Conservation (phyloP, 2,113 vertebrate genomes). For the Indicator indicator region DNA sequence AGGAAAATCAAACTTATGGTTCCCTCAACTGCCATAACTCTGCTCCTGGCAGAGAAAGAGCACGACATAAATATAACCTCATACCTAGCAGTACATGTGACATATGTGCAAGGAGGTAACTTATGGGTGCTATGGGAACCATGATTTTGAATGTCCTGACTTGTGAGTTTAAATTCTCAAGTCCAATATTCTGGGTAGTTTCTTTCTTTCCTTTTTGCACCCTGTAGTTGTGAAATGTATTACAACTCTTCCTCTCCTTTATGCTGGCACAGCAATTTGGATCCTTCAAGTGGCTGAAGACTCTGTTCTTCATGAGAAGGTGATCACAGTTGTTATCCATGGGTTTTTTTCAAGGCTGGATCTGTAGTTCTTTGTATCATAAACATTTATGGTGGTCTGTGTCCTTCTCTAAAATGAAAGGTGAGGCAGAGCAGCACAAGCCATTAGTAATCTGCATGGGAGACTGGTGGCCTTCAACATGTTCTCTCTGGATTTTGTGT, state of each 20-base stretch:
- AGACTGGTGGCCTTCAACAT: neutral
- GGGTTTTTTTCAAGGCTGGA: neutral
- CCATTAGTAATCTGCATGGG: too few relatives aligned
- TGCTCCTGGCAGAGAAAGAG: slow-evolving; percentile 41
- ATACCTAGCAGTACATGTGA: neutral
- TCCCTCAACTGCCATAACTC: slow-evolving; percentile 57
- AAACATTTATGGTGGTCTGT: neutral
- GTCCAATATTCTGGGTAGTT: neutral
- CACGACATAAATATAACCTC: slow-evolving; percentile 51
- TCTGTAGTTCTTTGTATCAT: neutral
- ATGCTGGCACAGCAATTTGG: neutral
- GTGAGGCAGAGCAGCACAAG: neutral
- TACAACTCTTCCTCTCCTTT: neutral
- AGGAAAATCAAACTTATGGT: slow-evolving; percentile 25
- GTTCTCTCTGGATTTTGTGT: neutral
- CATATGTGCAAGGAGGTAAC: slow-evolving; percentile 24
- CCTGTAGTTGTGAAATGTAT: neutral
- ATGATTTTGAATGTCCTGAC: slow-evolving; percentile 52
- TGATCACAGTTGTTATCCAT: neutral
- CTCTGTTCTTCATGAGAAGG: neutral
- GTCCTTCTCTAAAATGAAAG: neutral
- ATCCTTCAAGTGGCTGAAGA: neutral
- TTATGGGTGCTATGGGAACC: slow-evolving; percentile 6
- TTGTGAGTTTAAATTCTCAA: slow-evolving; percentile 38
- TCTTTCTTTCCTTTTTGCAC: neutral